Conservation (phyloP, 2,113 vertebrate species). For the Thoracochromis brauschi region DNA sequence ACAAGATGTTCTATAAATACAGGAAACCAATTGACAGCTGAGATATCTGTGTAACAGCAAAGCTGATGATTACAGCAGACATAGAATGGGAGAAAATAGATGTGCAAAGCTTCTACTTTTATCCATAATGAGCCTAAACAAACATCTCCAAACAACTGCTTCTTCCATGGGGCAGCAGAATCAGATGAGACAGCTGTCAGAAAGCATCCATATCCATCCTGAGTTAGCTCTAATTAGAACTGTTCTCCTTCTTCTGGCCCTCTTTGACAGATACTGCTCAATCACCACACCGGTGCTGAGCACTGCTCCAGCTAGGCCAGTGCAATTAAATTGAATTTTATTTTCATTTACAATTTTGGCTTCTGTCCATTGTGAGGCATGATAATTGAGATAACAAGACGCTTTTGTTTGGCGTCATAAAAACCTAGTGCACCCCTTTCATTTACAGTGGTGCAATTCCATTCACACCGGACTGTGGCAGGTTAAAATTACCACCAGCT, state of each 20-base stretch:
- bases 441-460: not conserved
- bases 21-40: not conserved
- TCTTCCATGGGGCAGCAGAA: constrained; percentile 31
- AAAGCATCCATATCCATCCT: constrained; percentile 58
- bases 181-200: constrained; percentile 69
- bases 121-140: constrained; percentile 49
- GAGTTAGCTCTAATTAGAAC: constrained; percentile 66
- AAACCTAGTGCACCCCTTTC: not conserved
- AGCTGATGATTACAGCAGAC: not conserved
- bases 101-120: constrained; percentile 9
- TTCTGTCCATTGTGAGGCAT: not conserved
- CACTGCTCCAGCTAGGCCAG: not conserved
- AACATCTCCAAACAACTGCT: constrained; percentile 55
- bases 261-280: constrained; percentile 49
- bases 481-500: not conserved
- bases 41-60: not conserved
- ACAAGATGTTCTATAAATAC: not conserved
- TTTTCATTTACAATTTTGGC: not conserved
- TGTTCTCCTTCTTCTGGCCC: constrained; percentile 41
- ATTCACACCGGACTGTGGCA: not conserved
- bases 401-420: not conserved
- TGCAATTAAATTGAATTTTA: not conserved
- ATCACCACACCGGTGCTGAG: constrained; percentile 7
- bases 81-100: not conserved
- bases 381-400: not conserved